These are phyloP conservation scores for Botrylloides violaceus DNA, from an alignment of 23 tunicate species.

Conservation along the genomic window DNA sequence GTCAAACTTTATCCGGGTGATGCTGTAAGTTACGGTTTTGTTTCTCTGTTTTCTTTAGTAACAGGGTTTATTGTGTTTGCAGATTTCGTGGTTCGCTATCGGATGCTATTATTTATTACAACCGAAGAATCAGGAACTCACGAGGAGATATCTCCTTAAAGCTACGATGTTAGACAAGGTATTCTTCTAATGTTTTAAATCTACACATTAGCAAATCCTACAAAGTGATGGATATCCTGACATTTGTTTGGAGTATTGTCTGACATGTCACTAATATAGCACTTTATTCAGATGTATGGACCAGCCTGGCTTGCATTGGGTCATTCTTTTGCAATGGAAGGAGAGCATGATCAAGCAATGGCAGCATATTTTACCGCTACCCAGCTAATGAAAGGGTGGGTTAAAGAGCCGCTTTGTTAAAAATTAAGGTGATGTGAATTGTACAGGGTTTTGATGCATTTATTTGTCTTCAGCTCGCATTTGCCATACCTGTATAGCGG, in stretches of 20 bases:
- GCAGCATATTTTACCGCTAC: constrained; percentile 89
- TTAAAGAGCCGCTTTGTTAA: background rate
- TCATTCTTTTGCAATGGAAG: constrained; percentile 84
- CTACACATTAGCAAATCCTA: too few relatives aligned
- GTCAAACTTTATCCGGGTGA: constrained; percentile 65
- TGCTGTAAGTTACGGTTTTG: constrained; percentile 39
- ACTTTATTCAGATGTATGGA: constrained; percentile 56
- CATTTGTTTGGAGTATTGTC: too few relatives aligned
- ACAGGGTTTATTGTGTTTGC: background rate
- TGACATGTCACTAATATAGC: background rate
- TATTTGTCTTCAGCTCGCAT: constrained; percentile 48
- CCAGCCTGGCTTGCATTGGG: constrained; percentile 94
- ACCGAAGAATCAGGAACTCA: constrained; percentile 65
- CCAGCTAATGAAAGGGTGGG: constrained; percentile 80
- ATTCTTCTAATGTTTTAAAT: too few relatives aligned
- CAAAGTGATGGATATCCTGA: too few relatives aligned
- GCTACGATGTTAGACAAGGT: constrained; percentile 75
- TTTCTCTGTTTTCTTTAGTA: too few relatives aligned
- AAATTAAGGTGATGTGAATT: background rate
- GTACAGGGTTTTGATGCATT: background rate
- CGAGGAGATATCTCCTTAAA: constrained; percentile 63
- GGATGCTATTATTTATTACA: constrained; percentile 88
- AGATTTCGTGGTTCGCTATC: constrained; percentile 93
- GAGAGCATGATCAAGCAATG: constrained; percentile 97
- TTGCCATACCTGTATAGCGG: constrained; percentile 91